Conservation (phyloP, 2,888 invertebrate genomes). For the Apodemia duryi region DNA sequence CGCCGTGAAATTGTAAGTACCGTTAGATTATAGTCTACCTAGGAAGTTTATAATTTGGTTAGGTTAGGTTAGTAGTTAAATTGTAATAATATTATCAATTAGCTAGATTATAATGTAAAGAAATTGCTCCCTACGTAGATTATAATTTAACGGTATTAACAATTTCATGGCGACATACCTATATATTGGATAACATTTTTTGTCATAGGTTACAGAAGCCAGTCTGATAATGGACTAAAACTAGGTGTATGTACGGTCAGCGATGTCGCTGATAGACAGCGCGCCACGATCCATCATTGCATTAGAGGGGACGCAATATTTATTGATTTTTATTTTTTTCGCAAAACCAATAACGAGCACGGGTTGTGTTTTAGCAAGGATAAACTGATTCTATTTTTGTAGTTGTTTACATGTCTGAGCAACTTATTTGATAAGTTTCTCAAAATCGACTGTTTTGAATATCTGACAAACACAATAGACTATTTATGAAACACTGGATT, state of each 20-base stretch:
- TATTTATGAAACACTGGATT: no score
- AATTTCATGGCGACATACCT: no score
- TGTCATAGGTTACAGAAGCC: neutral
- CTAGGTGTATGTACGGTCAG: slow-evolving; percentile 41
- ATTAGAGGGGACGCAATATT: slow-evolving; percentile 59
- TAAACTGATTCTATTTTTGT: slow-evolving; percentile 31
- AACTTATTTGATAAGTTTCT: neutral
- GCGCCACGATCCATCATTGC: slow-evolving; percentile 63
- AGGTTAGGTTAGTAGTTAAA: no score
- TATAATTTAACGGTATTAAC: no score
- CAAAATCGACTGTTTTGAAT: no score
- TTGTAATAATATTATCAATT: no score
- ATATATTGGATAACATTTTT: neutral
- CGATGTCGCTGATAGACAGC: slow-evolving; percentile 66
- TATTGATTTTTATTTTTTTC: slow-evolving; percentile 65
- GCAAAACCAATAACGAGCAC: slow-evolving; percentile 31
- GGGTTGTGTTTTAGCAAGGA: slow-evolving; percentile 29
- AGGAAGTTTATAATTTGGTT: no score
- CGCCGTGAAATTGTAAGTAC: no score
- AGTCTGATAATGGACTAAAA: slow-evolving; percentile 4
- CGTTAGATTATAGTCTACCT: no score
- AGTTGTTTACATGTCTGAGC: slow-evolving; percentile 5
- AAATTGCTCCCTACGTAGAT: no score
- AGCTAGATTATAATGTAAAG: no score
- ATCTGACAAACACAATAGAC: no score